Percentiles rank a stretch among this genome's conserved stretches.
These are phyloP conservation scores for Procambarus clarkii DNA, from an alignment of 1,140 invertebrate species.

Conservation along the genomic window DNA sequence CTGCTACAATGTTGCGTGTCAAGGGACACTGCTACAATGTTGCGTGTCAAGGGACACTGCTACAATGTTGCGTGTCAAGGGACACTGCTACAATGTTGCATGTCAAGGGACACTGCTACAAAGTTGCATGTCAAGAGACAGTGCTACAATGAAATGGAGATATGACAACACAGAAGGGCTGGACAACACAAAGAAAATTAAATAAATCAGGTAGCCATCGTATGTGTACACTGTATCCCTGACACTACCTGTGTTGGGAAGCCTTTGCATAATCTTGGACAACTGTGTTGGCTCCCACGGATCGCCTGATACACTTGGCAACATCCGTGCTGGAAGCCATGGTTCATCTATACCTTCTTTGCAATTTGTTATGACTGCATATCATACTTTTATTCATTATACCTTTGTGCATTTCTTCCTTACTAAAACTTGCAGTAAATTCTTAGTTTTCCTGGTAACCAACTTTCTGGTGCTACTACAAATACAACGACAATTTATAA, in stretches of 20 bases:
- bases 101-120: too few relatives aligned
- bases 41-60: conserved; percentile 35
- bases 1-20: too few relatives aligned
- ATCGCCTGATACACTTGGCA: background rate
- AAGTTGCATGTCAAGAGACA: too few relatives aligned
- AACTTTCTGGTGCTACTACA: background rate
- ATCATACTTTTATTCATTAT: background rate
- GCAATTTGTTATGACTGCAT: background rate
- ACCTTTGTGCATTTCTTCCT: background rate
- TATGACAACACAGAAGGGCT: background rate
- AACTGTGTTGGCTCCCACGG: background rate
- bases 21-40: background rate
- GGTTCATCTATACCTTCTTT: background rate
- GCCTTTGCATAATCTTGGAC: background rate
- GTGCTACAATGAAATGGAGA: conserved; percentile 33
- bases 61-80: conserved; percentile 26
- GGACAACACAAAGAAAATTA: background rate
- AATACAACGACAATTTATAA: background rate
- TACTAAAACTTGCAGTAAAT: background rate
- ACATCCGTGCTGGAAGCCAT: background rate
- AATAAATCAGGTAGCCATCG: background rate
- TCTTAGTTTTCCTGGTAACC: background rate
- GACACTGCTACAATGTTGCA: background rate
- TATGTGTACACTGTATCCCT: background rate
- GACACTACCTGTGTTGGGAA: background rate